A percentile compares a stretch with the other conserved stretches of the same genome.
These are phyloP conservation scores for Oxyura jamaicensis DNA, from an alignment of 2,113 vertebrate genomes.

Conservation along the genomic window DNA sequence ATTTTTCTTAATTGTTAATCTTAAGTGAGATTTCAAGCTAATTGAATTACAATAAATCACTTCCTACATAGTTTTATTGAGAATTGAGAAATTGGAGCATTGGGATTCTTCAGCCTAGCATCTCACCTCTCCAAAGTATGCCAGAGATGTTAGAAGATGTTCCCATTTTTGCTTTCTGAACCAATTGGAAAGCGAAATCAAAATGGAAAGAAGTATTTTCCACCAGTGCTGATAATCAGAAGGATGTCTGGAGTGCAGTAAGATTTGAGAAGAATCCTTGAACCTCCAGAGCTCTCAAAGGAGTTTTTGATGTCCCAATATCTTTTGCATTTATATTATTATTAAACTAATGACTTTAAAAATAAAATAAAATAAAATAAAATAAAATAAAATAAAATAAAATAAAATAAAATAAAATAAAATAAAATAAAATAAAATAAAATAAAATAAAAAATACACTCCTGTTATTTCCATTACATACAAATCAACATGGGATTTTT, in stretches of 20 bases:
- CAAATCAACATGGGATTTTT: background rate
- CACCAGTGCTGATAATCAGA: background rate
- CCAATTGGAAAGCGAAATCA: background rate
- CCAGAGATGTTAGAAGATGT: background rate
- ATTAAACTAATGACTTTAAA: background rate
- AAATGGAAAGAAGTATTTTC: background rate
- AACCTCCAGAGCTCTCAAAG: rapidly evolving
- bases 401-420: too few species aligned
- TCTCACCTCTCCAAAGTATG: background rate
- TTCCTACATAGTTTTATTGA: background rate
- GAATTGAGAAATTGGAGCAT: background rate
- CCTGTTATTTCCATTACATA: background rate
- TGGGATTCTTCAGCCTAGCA: background rate
- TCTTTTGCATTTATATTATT: background rate
- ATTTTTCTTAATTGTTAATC: background rate
- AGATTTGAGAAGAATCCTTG: background rate
- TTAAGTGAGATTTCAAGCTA: background rate
- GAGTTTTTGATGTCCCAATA: background rate
- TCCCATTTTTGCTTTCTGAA: background rate
- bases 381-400: too few species aligned
- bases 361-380: too few species aligned
- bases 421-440: too few species aligned
- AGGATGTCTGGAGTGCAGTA: background rate
- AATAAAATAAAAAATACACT: too few species aligned
- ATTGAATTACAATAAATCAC: background rate